phyloP scores from a whole-genome alignment of 2,113 vertebrate species.

The Miniopterus natalensis region DNA sequence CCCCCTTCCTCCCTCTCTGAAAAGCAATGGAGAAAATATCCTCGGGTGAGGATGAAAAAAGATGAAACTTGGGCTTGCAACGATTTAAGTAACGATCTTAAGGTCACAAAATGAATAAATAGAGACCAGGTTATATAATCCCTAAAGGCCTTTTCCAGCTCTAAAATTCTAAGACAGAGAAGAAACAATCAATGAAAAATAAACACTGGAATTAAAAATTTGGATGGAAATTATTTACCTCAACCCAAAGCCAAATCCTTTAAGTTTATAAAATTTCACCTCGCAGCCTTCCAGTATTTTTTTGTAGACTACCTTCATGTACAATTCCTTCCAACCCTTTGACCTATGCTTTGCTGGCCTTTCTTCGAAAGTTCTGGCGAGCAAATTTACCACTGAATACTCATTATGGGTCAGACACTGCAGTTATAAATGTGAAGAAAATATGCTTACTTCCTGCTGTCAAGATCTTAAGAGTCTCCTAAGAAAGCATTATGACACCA shows the following conservation, averaged over 20 bases:
- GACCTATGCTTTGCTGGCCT: not conserved
- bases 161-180: slow-evolving; percentile 37
- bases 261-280: slow-evolving; percentile 33
- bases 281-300: not conserved
- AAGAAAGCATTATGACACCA: slow-evolving; percentile 15
- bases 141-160: slow-evolving; percentile 23
- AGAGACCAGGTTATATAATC: not conserved
- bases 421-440: slow-evolving; percentile 32
- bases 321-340: not conserved
- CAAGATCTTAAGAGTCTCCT: slow-evolving; percentile 37
- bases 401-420: not conserved
- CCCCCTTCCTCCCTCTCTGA: too few relatives aligned
- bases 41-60: not conserved
- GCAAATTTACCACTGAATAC: not conserved
- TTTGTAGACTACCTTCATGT: not conserved
- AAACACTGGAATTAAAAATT: slow-evolving; percentile 40
- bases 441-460: not conserved
- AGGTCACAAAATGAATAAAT: not conserved
- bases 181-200: slow-evolving; percentile 50
- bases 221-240: slow-evolving; percentile 20
- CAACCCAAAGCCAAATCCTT: slow-evolving; percentile 23
- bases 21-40: too few relatives aligned
- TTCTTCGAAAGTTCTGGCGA: slow-evolving; percentile 23
- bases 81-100: not conserved
- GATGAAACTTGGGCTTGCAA: slow-evolving; percentile 10